phyloP scores from a whole-genome alignment of 2,113 vertebrate genomes.

The Equus przewalskii region DNA sequence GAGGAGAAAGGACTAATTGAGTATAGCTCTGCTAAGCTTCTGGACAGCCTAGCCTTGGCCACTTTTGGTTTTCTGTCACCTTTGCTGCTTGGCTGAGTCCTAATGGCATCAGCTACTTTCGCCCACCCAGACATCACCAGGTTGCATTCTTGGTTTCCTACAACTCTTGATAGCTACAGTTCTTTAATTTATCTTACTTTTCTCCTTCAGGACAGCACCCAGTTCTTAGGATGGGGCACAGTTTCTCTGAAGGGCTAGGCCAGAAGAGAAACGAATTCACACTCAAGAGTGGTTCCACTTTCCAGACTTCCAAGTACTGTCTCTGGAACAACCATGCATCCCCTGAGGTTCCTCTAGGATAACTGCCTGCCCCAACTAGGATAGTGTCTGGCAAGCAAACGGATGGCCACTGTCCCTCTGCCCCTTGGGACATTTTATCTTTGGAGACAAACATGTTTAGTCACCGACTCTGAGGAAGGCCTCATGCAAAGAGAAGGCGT shows the following conservation, averaged over 20 bases:
- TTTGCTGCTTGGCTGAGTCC: background rate
- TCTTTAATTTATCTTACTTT: background rate
- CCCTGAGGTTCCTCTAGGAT: background rate
- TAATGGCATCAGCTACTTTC: background rate
- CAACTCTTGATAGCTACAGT: background rate
- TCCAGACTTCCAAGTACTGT: background rate
- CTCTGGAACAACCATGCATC: background rate
- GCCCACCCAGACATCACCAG: background rate
- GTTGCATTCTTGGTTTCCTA: background rate
- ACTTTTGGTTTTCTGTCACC: background rate
- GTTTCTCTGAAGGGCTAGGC: background rate
- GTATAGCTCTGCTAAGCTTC: background rate
- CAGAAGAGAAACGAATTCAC: constrained; percentile 13
- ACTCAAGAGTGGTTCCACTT: background rate
- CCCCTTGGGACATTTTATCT: constrained; percentile 34
- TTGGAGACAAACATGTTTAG: constrained; percentile 2
- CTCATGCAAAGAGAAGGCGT: background rate
- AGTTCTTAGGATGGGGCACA: background rate
- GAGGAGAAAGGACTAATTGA: background rate
- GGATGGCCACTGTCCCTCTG: background rate
- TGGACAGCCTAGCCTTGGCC: background rate
- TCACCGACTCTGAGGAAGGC: background rate
- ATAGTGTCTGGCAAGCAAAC: background rate
- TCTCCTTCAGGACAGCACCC: background rate
- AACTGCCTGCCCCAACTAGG: background rate